Evolutionary conservation across 2,797 vertebrate genomes (phyloP).

Genomic region (Acomys russatus): DNA sequence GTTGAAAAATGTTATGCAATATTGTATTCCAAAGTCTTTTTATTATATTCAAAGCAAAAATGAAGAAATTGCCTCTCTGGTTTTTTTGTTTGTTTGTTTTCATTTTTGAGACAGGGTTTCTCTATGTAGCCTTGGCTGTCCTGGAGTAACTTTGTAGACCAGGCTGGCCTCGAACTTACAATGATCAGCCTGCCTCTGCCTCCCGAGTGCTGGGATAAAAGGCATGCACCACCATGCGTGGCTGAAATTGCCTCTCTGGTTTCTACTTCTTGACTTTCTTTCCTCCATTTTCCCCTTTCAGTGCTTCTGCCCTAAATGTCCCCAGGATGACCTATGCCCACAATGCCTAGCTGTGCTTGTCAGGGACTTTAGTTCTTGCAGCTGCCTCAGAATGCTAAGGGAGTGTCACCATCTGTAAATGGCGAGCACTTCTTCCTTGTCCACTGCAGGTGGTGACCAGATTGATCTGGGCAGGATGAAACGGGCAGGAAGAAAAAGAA

Average conservation of each 20-base stretch:
- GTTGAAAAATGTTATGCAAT: conserved; percentile 33
- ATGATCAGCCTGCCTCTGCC: too few species aligned
- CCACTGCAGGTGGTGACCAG: conserved; percentile 27
- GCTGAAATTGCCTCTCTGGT: neutral
- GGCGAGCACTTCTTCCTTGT: neutral
- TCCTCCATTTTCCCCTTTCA: neutral
- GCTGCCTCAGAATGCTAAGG: neutral
- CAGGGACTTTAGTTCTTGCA: neutral
- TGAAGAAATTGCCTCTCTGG: neutral
- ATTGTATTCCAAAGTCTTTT: neutral
- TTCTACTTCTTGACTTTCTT: neutral
- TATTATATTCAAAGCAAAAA: conserved; percentile 57
- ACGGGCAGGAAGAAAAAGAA: neutral
- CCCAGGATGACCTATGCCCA: neutral
- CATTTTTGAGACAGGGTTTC: too few species aligned
- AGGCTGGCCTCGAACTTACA: too few species aligned
- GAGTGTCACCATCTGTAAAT: neutral
- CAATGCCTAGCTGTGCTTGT: neutral
- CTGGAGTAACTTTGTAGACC: too few species aligned
- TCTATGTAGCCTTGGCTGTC: too few species aligned
- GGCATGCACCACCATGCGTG: too few species aligned
- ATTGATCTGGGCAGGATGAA: neutral
- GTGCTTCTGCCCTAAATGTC: neutral
- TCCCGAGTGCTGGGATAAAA: too few species aligned
- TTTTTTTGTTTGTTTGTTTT: neutral